Base-by-base conservation (phyloP, 2,113 vertebrate species). In the Caracal caracal region DNA sequence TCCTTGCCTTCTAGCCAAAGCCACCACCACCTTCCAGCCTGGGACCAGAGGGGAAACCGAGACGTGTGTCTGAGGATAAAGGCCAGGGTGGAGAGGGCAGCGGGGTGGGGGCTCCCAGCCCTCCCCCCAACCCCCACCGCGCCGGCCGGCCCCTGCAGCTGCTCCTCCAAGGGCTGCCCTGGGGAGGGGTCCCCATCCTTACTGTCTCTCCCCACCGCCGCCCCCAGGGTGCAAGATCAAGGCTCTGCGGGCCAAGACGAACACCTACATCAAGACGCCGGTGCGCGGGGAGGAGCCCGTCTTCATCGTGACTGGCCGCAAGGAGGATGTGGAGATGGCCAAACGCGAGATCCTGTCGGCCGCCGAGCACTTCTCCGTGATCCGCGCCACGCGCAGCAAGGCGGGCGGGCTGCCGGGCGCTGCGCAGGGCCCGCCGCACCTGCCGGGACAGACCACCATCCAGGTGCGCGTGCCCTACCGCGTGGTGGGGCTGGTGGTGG, bases 181-280 rank as follows among this genome's bases (percentile, higher is more conserved):
- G 37, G 40, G 66, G 63, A 65, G 33, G 47, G 35, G 43, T n/a
- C 86, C 28, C 15, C 0, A 2, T 37, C 30, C 68, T 92, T 35
- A 70, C 28, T 40, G 0, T 13, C 6, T 53, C 15, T 43, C 5
- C 80, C 56, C 26, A 61, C 2, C 24, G 1, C 12, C 47, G 4
- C 70, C 43, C 15, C 1, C 96, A 99, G 99, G 99, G n/a, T 99
- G 99, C 98, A 99, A 99, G 98, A 99, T 99, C 98, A 99, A 99
- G 98, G 99, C 99, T 2, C 98, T 99, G 20, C 99, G 99, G 0
- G 99, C 99, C 26, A 99, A 99, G 98, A 99, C 99, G 10, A 99
- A 99, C 98, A 99, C 99, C 0, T 99, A 99, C 98, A 99, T 99
- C 98, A 99, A 99, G 98, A 99, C 99, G 0, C 99, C 99, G 0